Evolutionary conservation across 2,888 invertebrate species (phyloP).

Genomic region (Hanleya hanleyi): DNA sequence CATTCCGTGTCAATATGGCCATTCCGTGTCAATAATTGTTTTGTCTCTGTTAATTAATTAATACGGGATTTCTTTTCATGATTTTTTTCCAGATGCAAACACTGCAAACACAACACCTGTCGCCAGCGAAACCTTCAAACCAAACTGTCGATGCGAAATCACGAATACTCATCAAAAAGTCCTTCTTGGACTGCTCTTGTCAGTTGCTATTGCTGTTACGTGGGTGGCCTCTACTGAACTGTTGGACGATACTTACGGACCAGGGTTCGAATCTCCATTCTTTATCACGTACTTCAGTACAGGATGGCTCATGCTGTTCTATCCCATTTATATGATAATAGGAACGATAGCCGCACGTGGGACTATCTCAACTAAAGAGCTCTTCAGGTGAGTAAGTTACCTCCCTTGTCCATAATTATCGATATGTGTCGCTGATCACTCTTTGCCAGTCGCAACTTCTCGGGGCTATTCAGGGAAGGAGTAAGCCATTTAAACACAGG

Average conservation of each 20-base stretch:
- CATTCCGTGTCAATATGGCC: too few species aligned
- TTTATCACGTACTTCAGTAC: constrained; percentile 97
- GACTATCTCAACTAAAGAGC: neutral
- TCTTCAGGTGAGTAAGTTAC: neutral
- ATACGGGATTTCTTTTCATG: too few species aligned
- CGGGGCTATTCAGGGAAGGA: too few species aligned
- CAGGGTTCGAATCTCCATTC: constrained; percentile 88
- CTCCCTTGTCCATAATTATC: neutral
- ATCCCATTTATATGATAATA: constrained; percentile 87
- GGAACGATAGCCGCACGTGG: constrained; percentile 30
- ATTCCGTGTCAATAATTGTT: too few species aligned
- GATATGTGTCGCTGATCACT: too few species aligned
- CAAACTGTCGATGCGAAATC: neutral
- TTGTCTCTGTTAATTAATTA: too few species aligned
- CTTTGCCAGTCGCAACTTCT: too few species aligned
- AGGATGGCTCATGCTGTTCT: constrained; percentile 92
- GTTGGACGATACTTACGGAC: constrained; percentile 36
- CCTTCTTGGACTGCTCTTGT: constrained; percentile 35
- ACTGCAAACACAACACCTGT: neutral
- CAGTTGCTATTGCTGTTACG: constrained; percentile 82
- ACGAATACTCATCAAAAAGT: neutral
- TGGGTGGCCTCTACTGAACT: constrained; percentile 96
- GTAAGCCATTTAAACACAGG: too few species aligned
- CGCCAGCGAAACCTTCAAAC: neutral
- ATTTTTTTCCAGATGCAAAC: too few species aligned